A percentile compares a stretch with the other conserved stretches of the same genome.
These are phyloP conservation scores for Pyrrhosoma nymphula DNA, from an alignment of 2,888 invertebrate species.

Conservation along the genomic window DNA sequence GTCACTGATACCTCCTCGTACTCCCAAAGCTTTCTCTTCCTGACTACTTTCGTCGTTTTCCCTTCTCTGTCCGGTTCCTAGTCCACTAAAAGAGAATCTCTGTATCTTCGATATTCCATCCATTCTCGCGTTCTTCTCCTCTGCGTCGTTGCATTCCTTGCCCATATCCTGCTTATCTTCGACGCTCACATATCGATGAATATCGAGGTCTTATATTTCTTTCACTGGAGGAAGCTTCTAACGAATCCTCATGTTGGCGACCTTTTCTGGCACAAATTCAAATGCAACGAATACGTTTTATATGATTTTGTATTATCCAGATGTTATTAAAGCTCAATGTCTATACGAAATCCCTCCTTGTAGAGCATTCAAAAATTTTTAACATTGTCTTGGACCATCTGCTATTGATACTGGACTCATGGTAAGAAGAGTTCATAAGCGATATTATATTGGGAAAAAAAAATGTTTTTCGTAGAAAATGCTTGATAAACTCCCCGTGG, in stretches of 20 bases:
- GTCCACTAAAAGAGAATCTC: neutral
- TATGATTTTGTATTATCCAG: neutral
- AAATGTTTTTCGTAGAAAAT: neutral
- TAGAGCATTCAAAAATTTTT: no score
- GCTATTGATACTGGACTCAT: no score
- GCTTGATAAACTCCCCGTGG: no score
- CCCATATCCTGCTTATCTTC: neutral
- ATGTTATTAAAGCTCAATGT: neutral
- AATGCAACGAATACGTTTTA: neutral
- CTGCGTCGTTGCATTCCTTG: neutral
- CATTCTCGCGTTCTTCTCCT: neutral
- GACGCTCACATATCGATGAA: neutral
- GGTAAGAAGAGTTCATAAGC: no score
- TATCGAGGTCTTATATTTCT: neutral
- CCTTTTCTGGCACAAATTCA: constrained; percentile 14
- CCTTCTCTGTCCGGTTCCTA: neutral
- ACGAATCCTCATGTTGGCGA: neutral
- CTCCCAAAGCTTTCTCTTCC: neutral
- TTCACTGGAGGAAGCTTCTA: neutral
- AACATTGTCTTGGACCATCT: no score
- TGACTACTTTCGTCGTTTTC: neutral
- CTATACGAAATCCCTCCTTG: neutral
- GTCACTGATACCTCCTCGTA: neutral
- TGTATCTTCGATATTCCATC: constrained; percentile 27
- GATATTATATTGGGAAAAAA: no score